These are phyloP conservation scores for Columba livia DNA, from an alignment of 2,113 vertebrate species.

Conservation along the genomic window DNA sequence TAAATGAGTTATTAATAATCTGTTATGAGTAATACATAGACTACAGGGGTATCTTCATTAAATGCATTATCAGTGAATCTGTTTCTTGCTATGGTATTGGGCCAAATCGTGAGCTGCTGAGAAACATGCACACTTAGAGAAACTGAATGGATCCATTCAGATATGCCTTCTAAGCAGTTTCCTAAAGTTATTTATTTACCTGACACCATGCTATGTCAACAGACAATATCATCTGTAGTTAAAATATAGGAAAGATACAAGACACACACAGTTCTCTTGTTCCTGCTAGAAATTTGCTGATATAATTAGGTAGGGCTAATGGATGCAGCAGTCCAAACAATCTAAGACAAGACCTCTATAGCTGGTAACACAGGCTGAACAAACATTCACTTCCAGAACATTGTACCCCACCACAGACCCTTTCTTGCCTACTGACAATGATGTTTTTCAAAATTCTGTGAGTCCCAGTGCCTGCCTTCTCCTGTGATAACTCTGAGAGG, in stretches of 20 bases:
- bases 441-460: background rate
- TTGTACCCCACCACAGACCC: background rate
- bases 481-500: background rate
- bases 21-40: slow-evolving; percentile 1
- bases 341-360: background rate
- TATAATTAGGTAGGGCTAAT: background rate
- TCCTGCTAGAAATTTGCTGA: background rate
- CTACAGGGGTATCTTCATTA: background rate
- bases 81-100: background rate
- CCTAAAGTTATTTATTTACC: background rate
- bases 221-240: background rate
- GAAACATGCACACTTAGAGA: background rate
- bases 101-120: background rate
- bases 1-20: slow-evolving; percentile 53
- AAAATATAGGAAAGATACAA: background rate
- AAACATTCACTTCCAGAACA: background rate
- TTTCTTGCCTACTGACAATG: background rate
- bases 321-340: background rate
- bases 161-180: background rate
- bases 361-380: background rate
- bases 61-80: background rate
- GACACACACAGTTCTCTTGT: background rate
- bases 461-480: background rate
- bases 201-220: background rate
- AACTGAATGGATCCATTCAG: background rate